These are phyloP conservation scores for Orthosia incerta DNA, from an alignment of 2,888 invertebrate genomes.

Conservation along the genomic window DNA sequence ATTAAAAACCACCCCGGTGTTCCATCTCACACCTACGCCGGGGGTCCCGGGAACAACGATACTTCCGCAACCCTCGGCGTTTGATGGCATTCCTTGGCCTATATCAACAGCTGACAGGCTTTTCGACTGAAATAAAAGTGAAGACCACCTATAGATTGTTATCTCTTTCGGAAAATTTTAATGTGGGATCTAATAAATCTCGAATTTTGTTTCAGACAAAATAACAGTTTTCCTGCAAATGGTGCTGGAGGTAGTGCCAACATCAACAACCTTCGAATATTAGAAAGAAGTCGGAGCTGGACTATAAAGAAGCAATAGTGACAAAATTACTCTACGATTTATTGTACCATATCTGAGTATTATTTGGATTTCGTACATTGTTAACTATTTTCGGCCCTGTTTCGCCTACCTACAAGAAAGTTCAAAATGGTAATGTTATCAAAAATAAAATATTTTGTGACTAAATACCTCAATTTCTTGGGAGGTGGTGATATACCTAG, in stretches of 20 bases:
- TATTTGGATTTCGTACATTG: constrained; percentile 72
- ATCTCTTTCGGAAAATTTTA: neutral
- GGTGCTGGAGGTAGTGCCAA: constrained; percentile 97
- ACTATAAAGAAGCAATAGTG: constrained; percentile 84
- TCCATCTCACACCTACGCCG: too few species aligned
- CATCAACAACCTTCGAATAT: constrained; percentile 94
- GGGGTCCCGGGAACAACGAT: too few species aligned
- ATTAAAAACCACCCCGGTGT: too few species aligned
- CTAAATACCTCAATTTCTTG: constrained; percentile 44
- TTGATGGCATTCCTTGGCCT: neutral
- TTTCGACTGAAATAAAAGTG: neutral
- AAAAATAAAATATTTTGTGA: constrained; percentile 53
- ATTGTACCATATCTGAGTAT: constrained; percentile 72
- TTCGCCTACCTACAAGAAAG: constrained; percentile 63
- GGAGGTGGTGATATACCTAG: constrained; percentile 53
- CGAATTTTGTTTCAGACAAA: constrained; percentile 92
- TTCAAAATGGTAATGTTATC: constrained; percentile 54
- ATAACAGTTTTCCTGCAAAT: constrained; percentile 97
- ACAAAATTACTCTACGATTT: constrained; percentile 68
- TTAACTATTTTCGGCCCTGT: constrained; percentile 67
- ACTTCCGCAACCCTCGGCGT: too few species aligned
- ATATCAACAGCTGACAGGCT: neutral
- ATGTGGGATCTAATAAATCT: neutral
- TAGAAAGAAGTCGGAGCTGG: constrained; percentile 83
- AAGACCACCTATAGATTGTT: too few species aligned